Evolutionary conservation across 2,113 vertebrate genomes (phyloP), one percentile per base, ranked within the genome.

Genomic region (Tragelaphus imberbis): DNA sequence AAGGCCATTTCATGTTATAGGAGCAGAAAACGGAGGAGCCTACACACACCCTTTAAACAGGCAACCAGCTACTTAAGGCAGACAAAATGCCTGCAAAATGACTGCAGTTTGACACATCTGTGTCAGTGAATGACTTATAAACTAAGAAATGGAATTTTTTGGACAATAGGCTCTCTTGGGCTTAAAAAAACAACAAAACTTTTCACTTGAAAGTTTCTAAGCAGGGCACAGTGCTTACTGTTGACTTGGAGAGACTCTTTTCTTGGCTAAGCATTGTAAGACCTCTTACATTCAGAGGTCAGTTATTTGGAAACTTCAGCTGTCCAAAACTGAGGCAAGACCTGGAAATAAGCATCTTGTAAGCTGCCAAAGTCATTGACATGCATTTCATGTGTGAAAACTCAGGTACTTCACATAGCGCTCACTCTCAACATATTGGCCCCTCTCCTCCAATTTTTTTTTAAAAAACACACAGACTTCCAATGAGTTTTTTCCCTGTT

Each of bases 111-210:
- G 97, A 95, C 86, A 95, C 84, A 93, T 95, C 9, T 88, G 21
- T 97, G 96, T 93, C 97, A 97, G n/a, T 88, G 82, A 96, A 97
- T 98, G 86, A 96, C 93, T 97, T 97, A 93, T n/a, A 96, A 96
- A 95, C 36, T 79, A 93, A 97, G 63, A 97, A 96, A 96, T 88
- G 90, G 79, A 94, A 77, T 87, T 81, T 97, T 97, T 91, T 95
- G 63, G 65, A 90, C 75, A 65, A 23, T 71, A 55, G 63, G 30
- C 33, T 96, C 79, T 92, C 84, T 28, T 92, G 88, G 65, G 36
- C 86, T 95, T 85, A 84, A 84, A 90, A 75, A 12, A 63, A 23
- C 63, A n/a, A 23, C 95, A 59, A 17, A 23, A 19, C 36, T 63
- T 97, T 96, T 89, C 36, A 63, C 95, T 97, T 97, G 82, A 58